phyloP scores from a whole-genome alignment of 2,113 vertebrate genomes.

The Odontophorus gujanensis region DNA sequence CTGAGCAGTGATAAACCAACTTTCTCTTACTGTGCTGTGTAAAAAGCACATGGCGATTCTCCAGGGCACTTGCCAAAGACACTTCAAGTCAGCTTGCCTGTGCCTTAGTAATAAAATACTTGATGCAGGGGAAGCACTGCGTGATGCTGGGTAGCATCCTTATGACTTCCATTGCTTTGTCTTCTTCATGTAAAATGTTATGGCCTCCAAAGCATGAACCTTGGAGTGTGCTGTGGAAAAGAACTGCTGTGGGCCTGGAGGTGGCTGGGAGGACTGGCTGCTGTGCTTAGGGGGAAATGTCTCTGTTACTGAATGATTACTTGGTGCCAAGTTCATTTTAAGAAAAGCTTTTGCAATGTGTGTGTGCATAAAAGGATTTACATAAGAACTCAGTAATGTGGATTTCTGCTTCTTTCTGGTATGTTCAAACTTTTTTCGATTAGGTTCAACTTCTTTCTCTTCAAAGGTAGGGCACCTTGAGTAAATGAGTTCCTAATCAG shows the following conservation, averaged over 20 bases:
- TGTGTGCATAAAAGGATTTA: neutral
- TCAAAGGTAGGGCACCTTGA: neutral
- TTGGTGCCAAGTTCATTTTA: neutral
- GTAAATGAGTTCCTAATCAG: neutral
- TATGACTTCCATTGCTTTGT: neutral
- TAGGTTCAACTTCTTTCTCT: neutral
- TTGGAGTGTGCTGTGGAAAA: neutral
- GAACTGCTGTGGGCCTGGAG: fast-evolving
- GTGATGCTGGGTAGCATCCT: neutral
- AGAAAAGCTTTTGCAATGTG: neutral
- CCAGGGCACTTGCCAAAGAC: neutral
- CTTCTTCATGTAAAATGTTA: neutral
- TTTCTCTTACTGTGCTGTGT: neutral
- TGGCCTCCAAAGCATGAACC: fast-evolving
- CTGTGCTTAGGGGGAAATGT: neutral
- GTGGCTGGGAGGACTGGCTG: neutral
- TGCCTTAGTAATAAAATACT: neutral
- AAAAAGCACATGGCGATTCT: neutral
- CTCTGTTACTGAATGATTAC: fast-evolving
- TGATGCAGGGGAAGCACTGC: neutral
- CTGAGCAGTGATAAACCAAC: neutral
- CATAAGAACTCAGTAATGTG: neutral
- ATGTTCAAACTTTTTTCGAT: neutral
- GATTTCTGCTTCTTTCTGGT: neutral
- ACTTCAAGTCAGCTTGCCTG: fast-evolving